phyloP scores from a whole-genome alignment of 1,140 invertebrate genomes.

The Panagrolaimus sp. region DNA sequence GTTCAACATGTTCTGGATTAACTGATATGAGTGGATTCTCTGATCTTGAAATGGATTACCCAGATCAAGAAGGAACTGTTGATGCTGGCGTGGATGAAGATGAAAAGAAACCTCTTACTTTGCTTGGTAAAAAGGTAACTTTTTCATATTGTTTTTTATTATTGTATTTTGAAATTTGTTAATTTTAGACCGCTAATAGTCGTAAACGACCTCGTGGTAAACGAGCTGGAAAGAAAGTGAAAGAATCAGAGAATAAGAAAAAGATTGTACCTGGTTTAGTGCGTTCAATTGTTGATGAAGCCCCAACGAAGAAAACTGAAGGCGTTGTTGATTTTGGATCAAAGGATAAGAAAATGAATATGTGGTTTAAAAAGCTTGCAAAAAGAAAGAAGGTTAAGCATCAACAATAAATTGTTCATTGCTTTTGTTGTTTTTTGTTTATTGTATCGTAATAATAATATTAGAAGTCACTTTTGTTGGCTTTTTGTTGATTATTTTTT shows the following conservation, averaged over 20 bases:
- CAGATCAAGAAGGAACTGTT: constrained; percentile 37
- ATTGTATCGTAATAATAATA: constrained; percentile 1
- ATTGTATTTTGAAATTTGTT: constrained; percentile 6
- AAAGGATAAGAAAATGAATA: constrained; percentile 36
- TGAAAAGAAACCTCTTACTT: constrained; percentile 12
- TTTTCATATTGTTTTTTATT: background rate
- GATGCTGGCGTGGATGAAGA: constrained; percentile 34
- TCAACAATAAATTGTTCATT: constrained; percentile 35
- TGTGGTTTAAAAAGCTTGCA: constrained; percentile 42
- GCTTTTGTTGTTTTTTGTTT: constrained; percentile 34
- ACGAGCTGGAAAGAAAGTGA: background rate
- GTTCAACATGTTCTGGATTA: constrained; percentile 43
- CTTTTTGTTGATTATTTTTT: constrained; percentile 15
- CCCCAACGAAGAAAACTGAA: constrained; percentile 18
- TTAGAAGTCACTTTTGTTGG: constrained; percentile 21
- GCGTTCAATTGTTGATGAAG: constrained; percentile 17
- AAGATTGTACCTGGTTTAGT: background rate
- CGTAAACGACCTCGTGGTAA: background rate
- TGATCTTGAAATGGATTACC: constrained; percentile 43
- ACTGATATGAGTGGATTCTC: constrained; percentile 47
- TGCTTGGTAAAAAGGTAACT: constrained; percentile 10
- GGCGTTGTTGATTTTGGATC: background rate
- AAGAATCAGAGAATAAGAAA: constrained; percentile 2
- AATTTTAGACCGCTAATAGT: constrained; percentile 2
- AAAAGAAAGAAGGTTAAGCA: constrained; percentile 50